A percentile compares a stretch with the other conserved stretches of the same genome.
Evolutionary conservation across 2,888 invertebrate genomes (phyloP).

Genomic region (Pristionchus fissidentatus): DNA sequence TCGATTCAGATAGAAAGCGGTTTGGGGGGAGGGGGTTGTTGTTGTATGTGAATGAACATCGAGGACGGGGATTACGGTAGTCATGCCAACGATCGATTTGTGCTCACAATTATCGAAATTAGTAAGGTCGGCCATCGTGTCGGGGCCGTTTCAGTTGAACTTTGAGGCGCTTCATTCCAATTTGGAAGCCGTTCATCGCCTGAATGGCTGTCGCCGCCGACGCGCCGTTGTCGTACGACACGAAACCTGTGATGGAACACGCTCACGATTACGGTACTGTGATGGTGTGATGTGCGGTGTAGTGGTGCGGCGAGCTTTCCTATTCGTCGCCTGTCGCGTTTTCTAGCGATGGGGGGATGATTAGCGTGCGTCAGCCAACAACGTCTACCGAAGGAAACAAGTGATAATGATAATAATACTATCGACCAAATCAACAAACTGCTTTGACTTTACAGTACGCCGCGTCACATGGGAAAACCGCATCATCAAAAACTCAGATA

Average conservation of each 20-base stretch:
- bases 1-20: background rate
- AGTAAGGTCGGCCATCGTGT: conserved; percentile 81
- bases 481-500: background rate
- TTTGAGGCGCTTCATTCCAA: conserved; percentile 99
- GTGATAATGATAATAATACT: no score
- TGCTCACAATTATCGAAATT: conserved; percentile 24
- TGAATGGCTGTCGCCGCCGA: conserved; percentile 98
- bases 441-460: background rate
- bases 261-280: conserved; percentile 26
- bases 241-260: conserved; percentile 88
- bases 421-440: no score
- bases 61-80: background rate
- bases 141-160: conserved; percentile 99
- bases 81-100: no score
- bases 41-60: background rate
- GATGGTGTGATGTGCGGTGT: conserved; percentile 9
- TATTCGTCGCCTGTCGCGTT: conserved; percentile 6
- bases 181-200: conserved; percentile 99
- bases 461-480: background rate
- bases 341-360: background rate
- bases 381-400: no score
- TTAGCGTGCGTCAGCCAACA: conserved; percentile 13
- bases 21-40: background rate
- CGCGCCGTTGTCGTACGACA: conserved; percentile 98
- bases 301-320: background rate